Conservation (phyloP, 2,113 vertebrate species). For the Malurus elegans region DNA sequence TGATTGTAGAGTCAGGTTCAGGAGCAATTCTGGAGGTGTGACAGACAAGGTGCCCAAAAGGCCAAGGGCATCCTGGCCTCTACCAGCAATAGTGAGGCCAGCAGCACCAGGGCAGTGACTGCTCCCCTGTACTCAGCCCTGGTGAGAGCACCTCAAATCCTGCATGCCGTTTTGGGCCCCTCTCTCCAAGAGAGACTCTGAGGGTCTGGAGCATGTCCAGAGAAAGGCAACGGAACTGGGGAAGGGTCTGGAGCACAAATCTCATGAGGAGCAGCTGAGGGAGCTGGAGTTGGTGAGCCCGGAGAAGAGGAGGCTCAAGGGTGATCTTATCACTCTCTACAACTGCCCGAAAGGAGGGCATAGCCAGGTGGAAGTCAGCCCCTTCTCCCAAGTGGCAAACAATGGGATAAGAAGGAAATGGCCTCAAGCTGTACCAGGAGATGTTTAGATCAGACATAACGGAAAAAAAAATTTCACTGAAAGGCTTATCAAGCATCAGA, state of each 20-base stretch:
- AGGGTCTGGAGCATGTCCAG: background rate
- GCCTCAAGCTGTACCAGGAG: background rate
- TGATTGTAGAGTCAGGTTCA: background rate
- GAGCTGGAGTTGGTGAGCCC: background rate
- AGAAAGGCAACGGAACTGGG: background rate
- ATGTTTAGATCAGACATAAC: background rate
- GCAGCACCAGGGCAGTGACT: background rate
- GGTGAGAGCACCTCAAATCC: background rate
- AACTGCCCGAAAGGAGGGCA: background rate
- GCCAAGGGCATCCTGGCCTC: background rate
- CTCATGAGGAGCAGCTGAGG: too few species aligned
- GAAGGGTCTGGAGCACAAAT: background rate
- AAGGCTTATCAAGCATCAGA: background rate
- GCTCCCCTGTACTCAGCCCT: rapidly evolving
- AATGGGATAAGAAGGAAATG: background rate
- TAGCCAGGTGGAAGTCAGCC: background rate
- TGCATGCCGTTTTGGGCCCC: background rate
- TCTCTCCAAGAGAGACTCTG: background rate
- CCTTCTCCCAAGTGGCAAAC: background rate
- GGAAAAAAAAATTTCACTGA: background rate
- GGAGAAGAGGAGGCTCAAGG: background rate
- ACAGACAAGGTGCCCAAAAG: background rate
- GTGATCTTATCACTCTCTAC: background rate
- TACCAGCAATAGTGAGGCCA: too few species aligned
- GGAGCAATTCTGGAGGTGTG: background rate